Evolutionary conservation across 2,888 invertebrate genomes (phyloP).

Genomic region (Arge pagana): DNA sequence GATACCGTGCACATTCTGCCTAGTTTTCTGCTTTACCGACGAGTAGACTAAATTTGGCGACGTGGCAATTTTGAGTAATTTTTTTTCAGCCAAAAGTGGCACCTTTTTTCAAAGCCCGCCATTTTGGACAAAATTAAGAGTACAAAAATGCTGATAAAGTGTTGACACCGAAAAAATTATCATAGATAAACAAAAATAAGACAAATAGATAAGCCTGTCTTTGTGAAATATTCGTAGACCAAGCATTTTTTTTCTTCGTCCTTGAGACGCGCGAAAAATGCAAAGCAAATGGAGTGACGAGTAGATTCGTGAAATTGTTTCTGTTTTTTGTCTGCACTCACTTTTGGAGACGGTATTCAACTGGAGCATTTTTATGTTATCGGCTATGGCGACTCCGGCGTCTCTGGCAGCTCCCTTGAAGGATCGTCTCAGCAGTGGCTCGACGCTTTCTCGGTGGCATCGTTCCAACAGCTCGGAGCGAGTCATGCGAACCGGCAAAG

Average conservation of each 20-base stretch:
- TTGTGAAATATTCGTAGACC: neutral
- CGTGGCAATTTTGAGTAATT: too few species aligned
- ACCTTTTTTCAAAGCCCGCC: too few species aligned
- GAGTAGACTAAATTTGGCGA: too few species aligned
- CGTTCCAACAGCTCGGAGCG: constrained; percentile 62
- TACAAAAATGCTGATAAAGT: too few species aligned
- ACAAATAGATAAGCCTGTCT: constrained; percentile 2
- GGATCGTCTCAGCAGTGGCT: constrained; percentile 57
- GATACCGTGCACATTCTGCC: too few species aligned
- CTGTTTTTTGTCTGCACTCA: constrained; percentile 40
- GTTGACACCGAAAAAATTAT: too few species aligned
- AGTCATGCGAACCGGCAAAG: constrained; percentile 58
- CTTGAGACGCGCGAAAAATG: too few species aligned
- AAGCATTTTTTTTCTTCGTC: neutral
- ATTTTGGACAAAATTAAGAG: too few species aligned
- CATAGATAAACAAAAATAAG: constrained; percentile 5
- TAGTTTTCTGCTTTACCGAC: too few species aligned
- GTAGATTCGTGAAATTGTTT: too few species aligned
- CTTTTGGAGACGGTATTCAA: constrained; percentile 60
- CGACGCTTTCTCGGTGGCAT: constrained; percentile 61
- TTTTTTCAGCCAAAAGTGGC: too few species aligned
- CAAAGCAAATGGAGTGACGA: neutral
- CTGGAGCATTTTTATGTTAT: constrained; percentile 55
- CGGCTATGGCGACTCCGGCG: constrained; percentile 48
- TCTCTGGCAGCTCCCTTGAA: constrained; percentile 41